Base-by-base conservation (phyloP, 1,140 invertebrate species). In the Bombus cullumanus region DNA sequence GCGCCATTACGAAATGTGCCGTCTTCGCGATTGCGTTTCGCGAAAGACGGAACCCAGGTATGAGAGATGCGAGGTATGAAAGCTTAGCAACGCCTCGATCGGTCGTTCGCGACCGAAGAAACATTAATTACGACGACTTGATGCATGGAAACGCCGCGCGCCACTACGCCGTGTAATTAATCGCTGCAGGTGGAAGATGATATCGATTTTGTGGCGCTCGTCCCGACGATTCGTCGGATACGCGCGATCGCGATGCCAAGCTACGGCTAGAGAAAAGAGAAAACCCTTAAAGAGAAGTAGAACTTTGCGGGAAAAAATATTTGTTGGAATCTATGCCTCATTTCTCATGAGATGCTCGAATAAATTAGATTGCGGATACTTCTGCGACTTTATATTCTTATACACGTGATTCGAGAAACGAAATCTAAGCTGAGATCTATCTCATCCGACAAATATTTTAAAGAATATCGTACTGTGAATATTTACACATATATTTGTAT, bases 71-170 rank as follows among this genome's bases (percentile, higher is more conserved):
- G 71, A 76, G 4, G 25, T 13, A 9, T 12, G 73, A 39, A 53
- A 57, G 68, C 31, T 25, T 43, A 39, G 81, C 62, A 76, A 82
- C 80, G 59, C 62, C 47, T 80, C 59, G 64, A n/a, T 83, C 37
- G 47, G 47, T 41, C 72, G 74, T 66, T 59, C 66, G 28, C 66
- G 37, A 82, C 43, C 31, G 74, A 53, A 62, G 82, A 69, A 76
- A 83, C 88, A 89, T 90, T 83, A 87, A 90, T 87, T 88, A 90
- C 73, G 13, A 18, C 57, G 68, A 86, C 66, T 79, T 83, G 89
- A 88, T 89, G 76, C 68, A 43, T 83, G 89, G 81, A 89, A 85
- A 88, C 82, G 81, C 79, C 75, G 59, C 64, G 82, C 69, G 34
- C 37, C 39, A 47, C 64, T 69, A 59, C 37, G n/a, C 37, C 82